Evolutionary conservation across 2,888 invertebrate genomes (phyloP), one percentile per base, ranked within the genome.

Genomic region (Nemurella pictetii): DNA sequence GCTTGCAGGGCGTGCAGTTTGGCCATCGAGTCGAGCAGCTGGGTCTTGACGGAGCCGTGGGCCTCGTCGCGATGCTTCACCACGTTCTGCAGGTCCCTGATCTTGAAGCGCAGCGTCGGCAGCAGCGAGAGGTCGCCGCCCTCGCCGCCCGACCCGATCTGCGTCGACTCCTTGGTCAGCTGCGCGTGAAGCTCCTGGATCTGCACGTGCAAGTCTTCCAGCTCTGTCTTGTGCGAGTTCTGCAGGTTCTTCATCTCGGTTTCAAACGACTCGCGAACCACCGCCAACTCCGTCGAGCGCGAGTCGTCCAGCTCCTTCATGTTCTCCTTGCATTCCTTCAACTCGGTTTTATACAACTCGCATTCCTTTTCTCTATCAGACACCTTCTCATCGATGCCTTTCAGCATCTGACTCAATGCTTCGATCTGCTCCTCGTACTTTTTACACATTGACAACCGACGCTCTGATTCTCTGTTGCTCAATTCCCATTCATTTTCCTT

Each of bases 191-290:
- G 29, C 72, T 82, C 72, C 25, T 72, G 55, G 27, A 82, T 27
- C 72, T 82, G 82, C 15, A 28, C 28, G 28, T 82, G 26, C 28
- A 85, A 30, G 25, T 27, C 28, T 35, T 85, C 80, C 5, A 85
- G 25, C 30, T 85, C 83, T 5, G 55, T 35, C 77, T 83, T 83
- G 32, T 55, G 83, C n/a, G 28, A 36, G 26, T 78, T 25, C 4
- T 29, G 55, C n/a, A 83, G 35, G 27, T n/a, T 25, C 26, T 83
- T 74, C 29, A 77, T 30, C 4, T 36, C 78, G 4, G 55, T 29
- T 15, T 74, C 32, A n/a, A n/a, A 28, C 27, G 15, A 20, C 2
- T 74, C 28, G 15, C 83, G 85, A 25, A n/a, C 15, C 27, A 83
- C 75, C 72, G 28, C 74, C 15, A 36, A 7, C 35, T 20, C 27